Evolutionary conservation across 2,113 vertebrate genomes (phyloP).

Genomic region (Ciconia boyciana): DNA sequence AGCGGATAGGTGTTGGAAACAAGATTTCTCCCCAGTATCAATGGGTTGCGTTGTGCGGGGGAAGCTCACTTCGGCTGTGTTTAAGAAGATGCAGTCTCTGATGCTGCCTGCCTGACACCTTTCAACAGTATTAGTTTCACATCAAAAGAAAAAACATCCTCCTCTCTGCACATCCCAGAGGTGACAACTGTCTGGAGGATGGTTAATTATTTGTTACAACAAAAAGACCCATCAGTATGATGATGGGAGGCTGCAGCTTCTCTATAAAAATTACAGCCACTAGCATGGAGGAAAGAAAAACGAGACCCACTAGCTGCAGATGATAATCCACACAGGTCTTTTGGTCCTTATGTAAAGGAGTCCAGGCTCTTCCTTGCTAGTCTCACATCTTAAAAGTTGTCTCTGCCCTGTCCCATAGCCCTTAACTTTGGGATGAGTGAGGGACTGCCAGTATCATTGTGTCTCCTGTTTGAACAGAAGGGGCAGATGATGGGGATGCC

Average conservation of each 20-base stretch:
- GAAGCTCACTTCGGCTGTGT: not conserved
- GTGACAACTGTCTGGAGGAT: constrained; percentile 53
- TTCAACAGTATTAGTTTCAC: constrained; percentile 51
- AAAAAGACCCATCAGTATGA: constrained; percentile 42
- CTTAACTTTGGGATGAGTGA: not conserved
- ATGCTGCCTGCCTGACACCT: constrained; percentile 47
- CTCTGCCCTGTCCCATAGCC: not conserved
- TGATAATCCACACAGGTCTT: not conserved
- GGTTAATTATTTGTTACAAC: constrained; percentile 69
- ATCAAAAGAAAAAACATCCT: constrained; percentile 40
- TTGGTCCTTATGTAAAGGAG: not conserved
- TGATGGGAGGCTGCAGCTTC: constrained; percentile 46
- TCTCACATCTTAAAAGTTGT: not conserved
- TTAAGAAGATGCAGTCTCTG: not conserved
- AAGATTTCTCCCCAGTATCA: not conserved
- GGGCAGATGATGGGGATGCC: not conserved
- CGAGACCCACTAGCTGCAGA: not conserved
- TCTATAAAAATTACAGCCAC: not conserved
- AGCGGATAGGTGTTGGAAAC: not conserved
- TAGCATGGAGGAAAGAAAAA: not conserved
- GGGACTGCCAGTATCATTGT: not conserved
- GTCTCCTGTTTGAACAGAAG: not conserved
- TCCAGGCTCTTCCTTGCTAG: not conserved
- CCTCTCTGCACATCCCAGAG: constrained; percentile 29
- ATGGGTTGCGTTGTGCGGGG: not conserved